These are phyloP conservation scores for Phrixothrix hirtus DNA, from an alignment of 2,888 invertebrate genomes.

Conservation along the genomic window DNA sequence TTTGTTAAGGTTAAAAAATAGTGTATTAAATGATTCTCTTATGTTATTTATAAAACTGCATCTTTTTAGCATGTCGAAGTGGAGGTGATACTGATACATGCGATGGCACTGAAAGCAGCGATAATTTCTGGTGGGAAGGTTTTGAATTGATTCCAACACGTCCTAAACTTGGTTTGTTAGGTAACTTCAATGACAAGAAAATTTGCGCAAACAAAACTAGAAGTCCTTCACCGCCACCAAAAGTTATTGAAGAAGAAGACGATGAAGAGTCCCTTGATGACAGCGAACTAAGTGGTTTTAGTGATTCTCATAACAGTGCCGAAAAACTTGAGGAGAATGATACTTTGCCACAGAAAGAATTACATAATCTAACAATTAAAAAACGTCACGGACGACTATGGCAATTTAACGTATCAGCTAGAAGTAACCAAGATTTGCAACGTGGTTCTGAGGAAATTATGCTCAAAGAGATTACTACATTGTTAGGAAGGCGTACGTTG, in stretches of 20 bases:
- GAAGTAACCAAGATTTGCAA: slow-evolving; percentile 88
- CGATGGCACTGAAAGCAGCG: slow-evolving; percentile 56
- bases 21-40: no score
- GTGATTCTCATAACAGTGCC: slow-evolving; percentile 15
- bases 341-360: slow-evolving; percentile 32
- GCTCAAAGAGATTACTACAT: slow-evolving; percentile 67
- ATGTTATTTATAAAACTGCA: background rate
- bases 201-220: background rate
- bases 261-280: slow-evolving; percentile 15
- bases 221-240: slow-evolving; percentile 8
- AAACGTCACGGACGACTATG: slow-evolving; percentile 65
- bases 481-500: slow-evolving; percentile 59
- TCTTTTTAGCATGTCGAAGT: slow-evolving; percentile 1
- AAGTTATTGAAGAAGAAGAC: background rate
- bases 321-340: slow-evolving; percentile 47
- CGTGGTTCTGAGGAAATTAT: slow-evolving; percentile 80
- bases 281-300: background rate
- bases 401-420: slow-evolving; percentile 75
- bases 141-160: slow-evolving; percentile 67
- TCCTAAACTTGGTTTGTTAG: slow-evolving; percentile 66
- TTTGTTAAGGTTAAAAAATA: no score
- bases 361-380: slow-evolving; percentile 19
- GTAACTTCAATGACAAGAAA: slow-evolving; percentile 42
- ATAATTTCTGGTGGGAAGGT: slow-evolving; percentile 72
- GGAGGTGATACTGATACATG: slow-evolving; percentile 49